Evolutionary conservation across 1,140 invertebrate species (phyloP).

Genomic region (Penaeus chinensis): DNA sequence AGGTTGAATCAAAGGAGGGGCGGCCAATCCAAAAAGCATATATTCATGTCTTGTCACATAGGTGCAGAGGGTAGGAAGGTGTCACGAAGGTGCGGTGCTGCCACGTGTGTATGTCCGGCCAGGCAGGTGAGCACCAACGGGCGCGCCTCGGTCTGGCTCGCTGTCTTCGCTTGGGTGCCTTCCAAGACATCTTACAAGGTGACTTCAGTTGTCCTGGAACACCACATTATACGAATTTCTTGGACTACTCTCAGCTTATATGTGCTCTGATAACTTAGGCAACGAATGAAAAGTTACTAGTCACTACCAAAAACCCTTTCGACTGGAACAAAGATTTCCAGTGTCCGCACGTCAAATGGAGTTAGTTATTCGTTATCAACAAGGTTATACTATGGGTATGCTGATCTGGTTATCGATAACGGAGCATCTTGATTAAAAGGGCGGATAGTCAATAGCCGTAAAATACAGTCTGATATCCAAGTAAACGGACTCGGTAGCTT

Average conservation of each 20-base stretch:
- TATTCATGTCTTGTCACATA: slow-evolving; percentile 22
- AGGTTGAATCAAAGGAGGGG: not conserved
- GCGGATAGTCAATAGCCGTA: too few relatives aligned
- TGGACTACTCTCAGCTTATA: not conserved
- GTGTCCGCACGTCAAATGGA: too few relatives aligned
- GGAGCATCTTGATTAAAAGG: too few relatives aligned
- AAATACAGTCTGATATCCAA: too few relatives aligned
- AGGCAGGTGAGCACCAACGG: slow-evolving; percentile 56
- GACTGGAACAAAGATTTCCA: too few relatives aligned
- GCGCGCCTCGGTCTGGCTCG: slow-evolving; percentile 33
- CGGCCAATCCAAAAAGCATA: not conserved
- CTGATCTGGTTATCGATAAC: too few relatives aligned
- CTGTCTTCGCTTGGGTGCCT: slow-evolving; percentile 36
- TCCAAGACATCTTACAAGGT: slow-evolving; percentile 42
- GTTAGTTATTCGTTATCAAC: too few relatives aligned
- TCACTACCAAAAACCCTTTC: too few relatives aligned
- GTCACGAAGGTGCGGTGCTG: slow-evolving; percentile 56
- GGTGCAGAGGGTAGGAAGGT: slow-evolving; percentile 50
- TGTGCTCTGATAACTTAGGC: too few relatives aligned
- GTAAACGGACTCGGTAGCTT: too few relatives aligned
- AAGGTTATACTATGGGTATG: too few relatives aligned
- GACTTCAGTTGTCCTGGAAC: not conserved
- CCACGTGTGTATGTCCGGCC: slow-evolving; percentile 59
- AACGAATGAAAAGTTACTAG: too few relatives aligned
- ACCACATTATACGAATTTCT: not conserved